Percentiles rank a stretch among this genome's conserved stretches.
Conservation (phyloP, 2,113 vertebrate species). For the Eclectus roratus region DNA sequence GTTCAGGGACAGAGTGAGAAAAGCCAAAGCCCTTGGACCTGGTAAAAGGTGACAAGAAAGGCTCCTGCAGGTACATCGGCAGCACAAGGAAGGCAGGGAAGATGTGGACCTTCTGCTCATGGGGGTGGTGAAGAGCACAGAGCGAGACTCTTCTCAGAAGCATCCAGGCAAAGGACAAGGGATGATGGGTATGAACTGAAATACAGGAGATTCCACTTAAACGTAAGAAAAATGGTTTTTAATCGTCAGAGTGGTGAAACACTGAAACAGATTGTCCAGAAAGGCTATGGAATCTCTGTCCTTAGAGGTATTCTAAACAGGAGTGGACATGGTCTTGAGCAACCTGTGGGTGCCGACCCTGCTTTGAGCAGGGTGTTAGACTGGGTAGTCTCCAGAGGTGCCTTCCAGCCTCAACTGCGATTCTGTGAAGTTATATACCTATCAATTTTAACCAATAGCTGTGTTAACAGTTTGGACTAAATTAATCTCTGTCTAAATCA, state of each 20-base stretch:
- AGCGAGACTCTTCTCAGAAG: not conserved
- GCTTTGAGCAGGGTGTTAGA: not conserved
- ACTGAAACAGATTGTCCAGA: not conserved
- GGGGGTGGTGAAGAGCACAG: not conserved
- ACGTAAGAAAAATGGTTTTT: rapidly evolving
- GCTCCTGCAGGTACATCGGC: not conserved
- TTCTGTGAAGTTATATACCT: constrained; percentile 1
- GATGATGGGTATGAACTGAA: not conserved
- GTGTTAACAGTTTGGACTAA: not conserved
- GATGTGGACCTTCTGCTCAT: not conserved
- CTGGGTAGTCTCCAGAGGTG: not conserved
- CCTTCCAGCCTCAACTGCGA: not conserved
- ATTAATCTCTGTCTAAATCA: constrained; percentile 42
- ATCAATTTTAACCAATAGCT: constrained; percentile 7
- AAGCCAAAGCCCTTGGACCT: not conserved
- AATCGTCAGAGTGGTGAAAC: not conserved
- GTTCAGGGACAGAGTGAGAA: not conserved
- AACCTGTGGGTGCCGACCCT: not conserved
- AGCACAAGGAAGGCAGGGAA: not conserved
- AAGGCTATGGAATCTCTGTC: not conserved
- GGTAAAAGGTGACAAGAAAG: not conserved
- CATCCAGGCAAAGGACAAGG: not conserved
- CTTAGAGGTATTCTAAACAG: not conserved
- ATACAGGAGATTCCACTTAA: not conserved
- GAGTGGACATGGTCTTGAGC: not conserved